Evolutionary conservation across 2,113 vertebrate genomes (phyloP).

Genomic region (Egretta garzetta): DNA sequence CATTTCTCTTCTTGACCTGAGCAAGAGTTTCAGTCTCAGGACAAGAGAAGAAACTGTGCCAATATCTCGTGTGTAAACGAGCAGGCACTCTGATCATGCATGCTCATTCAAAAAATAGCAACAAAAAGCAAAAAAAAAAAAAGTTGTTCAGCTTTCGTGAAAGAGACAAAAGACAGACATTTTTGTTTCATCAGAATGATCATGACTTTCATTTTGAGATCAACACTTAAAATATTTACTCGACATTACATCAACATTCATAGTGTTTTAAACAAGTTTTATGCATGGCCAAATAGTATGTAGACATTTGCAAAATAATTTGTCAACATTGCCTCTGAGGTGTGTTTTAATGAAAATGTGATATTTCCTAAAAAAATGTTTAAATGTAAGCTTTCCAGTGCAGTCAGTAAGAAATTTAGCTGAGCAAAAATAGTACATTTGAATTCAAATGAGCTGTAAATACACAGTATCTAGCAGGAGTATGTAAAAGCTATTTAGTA

Average conservation of each 20-base stretch:
- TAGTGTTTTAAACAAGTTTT: constrained; percentile 13
- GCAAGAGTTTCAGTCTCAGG: neutral
- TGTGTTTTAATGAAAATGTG: constrained; percentile 29
- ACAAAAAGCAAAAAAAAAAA: neutral
- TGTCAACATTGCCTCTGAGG: constrained; percentile 13
- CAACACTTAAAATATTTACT: constrained; percentile 7
- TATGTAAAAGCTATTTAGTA: neutral
- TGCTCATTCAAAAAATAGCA: neutral
- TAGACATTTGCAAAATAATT: constrained; percentile 5
- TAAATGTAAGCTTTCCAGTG: neutral
- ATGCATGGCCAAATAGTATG: neutral
- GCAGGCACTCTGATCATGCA: neutral
- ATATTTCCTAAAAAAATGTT: neutral
- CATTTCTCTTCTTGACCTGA: neutral
- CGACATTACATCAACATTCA: neutral
- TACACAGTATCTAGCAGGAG: neutral
- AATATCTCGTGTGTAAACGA: neutral
- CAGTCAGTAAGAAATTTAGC: constrained; percentile 35
- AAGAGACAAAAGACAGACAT: neutral
- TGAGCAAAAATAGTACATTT: constrained; percentile 15
- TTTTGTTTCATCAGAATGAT: neutral
- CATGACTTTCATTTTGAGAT: neutral
- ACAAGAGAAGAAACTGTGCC: neutral
- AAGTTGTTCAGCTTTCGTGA: neutral
- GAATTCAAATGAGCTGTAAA: constrained; percentile 45